These are phyloP conservation scores for Vultur gryphus DNA, from an alignment of 2,797 vertebrate genomes.

Conservation along the genomic window DNA sequence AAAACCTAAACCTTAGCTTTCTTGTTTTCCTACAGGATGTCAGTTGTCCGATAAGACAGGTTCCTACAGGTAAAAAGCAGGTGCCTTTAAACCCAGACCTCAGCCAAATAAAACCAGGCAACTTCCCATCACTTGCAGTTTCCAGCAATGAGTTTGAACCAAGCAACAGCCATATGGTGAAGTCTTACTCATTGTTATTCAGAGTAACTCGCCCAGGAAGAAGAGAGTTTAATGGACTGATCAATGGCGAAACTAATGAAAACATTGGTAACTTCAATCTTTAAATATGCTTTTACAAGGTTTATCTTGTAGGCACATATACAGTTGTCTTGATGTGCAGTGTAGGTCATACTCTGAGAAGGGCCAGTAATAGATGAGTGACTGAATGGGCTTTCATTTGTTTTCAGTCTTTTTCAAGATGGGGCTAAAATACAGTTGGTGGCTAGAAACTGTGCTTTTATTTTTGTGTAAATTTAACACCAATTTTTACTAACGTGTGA, in stretches of 20 bases:
- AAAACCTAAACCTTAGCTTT: background rate
- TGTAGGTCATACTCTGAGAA: background rate
- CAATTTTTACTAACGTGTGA: fast-evolving
- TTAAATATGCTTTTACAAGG: background rate
- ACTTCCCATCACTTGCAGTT: slow-evolving; percentile 93
- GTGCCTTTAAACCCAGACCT: slow-evolving; percentile 99
- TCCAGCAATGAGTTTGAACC: slow-evolving; percentile 99
- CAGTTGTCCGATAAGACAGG: slow-evolving; percentile 98
- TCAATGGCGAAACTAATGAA: slow-evolving; percentile 93
- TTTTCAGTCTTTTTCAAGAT: background rate
- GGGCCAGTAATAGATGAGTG: background rate
- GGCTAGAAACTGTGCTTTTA: background rate
- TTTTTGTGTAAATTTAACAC: background rate
- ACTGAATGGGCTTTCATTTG: background rate
- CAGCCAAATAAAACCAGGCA: slow-evolving; percentile 93
- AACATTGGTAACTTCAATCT: slow-evolving; percentile 85
- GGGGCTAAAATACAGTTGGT: background rate
- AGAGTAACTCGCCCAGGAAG: slow-evolving; percentile 91
- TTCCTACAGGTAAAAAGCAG: slow-evolving; percentile 99
- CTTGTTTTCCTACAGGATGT: slow-evolving; percentile 86
- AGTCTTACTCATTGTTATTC: slow-evolving; percentile 98
- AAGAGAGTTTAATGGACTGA: slow-evolving; percentile 86
- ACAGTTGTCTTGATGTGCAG: background rate
- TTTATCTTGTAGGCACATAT: background rate
- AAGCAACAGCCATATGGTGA: slow-evolving; percentile 99